A percentile compares a stretch with the other conserved stretches of the same genome.
Conservation (phyloP, 2,113 vertebrate species). For the Ovis canadensis region DNA sequence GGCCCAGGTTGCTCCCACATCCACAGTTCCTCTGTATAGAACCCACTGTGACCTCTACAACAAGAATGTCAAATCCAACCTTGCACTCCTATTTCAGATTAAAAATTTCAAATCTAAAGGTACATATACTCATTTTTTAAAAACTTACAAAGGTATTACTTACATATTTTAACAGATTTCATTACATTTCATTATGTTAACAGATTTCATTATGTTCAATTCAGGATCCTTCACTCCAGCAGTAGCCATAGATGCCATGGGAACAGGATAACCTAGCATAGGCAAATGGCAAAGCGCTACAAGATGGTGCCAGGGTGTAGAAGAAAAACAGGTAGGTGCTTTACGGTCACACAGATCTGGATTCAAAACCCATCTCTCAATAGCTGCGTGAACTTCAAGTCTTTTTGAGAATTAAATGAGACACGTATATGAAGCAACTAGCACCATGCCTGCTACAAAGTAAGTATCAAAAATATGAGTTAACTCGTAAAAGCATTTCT, state of each 20-base stretch:
- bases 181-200: neutral
- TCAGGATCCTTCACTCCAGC: neutral
- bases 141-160: neutral
- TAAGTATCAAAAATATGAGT: neutral
- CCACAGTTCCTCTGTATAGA: neutral
- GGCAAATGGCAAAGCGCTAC: neutral
- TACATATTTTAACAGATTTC: neutral
- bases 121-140: neutral
- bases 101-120: neutral
- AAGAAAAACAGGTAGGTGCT: neutral
- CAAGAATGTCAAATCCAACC: neutral
- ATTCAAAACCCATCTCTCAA: neutral
- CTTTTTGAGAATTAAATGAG: neutral
- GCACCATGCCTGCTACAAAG: neutral
- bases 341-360: neutral
- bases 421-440: neutral
- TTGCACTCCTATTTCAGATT: neutral
- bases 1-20: neutral
- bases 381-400: neutral
- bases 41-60: neutral
- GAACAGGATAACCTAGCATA: neutral
- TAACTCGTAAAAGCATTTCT: neutral
- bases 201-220: neutral
- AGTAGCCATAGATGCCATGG: neutral
- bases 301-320: neutral